A percentile compares a stretch with the other conserved stretches of the same genome.
Evolutionary conservation across 2,797 vertebrate species (phyloP).

Genomic region (Mus minutoides): DNA sequence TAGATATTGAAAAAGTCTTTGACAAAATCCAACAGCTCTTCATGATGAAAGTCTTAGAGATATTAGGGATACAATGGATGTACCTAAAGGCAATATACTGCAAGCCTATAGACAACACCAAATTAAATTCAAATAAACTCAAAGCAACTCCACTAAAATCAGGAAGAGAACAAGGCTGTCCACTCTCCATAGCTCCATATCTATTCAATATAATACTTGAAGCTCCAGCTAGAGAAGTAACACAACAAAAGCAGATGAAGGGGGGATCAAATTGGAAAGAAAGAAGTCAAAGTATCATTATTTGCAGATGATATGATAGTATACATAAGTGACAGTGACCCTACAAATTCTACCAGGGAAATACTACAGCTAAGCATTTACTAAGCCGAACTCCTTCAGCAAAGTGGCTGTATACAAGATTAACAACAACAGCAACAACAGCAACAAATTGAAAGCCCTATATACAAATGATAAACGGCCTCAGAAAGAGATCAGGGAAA

Average conservation of each 20-base stretch:
- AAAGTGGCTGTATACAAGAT: not conserved
- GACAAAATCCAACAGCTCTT: not conserved
- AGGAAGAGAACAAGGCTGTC: not conserved
- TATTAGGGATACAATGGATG: not conserved
- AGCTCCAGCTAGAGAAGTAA: not conserved
- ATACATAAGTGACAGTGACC: not conserved
- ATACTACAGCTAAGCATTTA: not conserved
- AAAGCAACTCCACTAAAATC: not conserved
- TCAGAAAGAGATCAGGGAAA: not conserved
- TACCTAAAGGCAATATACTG: not conserved
- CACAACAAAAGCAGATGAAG: not conserved
- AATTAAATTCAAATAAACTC: not conserved
- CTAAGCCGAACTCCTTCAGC: not conserved
- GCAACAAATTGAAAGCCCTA: not conserved
- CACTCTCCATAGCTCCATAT: not conserved
- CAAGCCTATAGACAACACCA: not conserved
- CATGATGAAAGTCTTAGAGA: not conserved
- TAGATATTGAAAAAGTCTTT: not conserved
- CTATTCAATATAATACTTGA: not conserved
- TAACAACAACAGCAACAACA: no score
- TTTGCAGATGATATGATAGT: not conserved
- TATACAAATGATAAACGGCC: not conserved
- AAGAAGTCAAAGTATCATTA: not conserved
- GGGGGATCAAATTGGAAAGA: not conserved
- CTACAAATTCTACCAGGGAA: not conserved